phyloP scores from a whole-genome alignment of 2,113 vertebrate species.

The Vulpes ferrilata region DNA sequence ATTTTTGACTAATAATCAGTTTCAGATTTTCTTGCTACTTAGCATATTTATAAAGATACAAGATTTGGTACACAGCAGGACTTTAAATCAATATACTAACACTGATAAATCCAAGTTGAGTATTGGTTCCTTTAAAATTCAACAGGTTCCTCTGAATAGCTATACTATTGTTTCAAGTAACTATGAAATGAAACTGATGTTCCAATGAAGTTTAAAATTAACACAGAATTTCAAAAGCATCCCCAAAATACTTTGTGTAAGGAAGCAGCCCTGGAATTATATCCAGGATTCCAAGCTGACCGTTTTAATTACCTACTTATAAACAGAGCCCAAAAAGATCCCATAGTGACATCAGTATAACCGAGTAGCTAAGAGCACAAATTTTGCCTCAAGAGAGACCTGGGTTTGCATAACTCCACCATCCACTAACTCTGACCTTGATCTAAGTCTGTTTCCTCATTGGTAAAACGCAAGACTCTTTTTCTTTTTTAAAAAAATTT shows the following conservation, averaged over 20 bases:
- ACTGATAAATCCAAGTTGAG: background rate
- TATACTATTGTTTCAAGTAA: conserved; percentile 40
- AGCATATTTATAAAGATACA: background rate
- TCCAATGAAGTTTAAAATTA: conserved; percentile 27
- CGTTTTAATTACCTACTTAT: background rate
- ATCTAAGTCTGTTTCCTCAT: background rate
- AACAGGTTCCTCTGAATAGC: conserved; percentile 18
- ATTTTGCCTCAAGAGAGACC: background rate
- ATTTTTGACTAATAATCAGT: background rate
- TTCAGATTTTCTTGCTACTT: no score
- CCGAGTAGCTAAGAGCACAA: conserved; percentile 1
- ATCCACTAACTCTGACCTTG: background rate
- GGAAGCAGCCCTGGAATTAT: background rate
- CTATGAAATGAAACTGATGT: background rate
- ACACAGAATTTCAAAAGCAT: conserved; percentile 47
- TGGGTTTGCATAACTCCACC: background rate
- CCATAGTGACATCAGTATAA: background rate
- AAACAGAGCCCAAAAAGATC: background rate
- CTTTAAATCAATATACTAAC: conserved; percentile 44
- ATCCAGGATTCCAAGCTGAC: background rate
- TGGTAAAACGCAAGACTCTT: background rate
- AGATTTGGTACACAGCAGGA: background rate
- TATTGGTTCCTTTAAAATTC: background rate
- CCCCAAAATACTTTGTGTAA: conserved; percentile 13
- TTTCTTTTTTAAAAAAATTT: background rate